A percentile compares a stretch with the other conserved stretches of the same genome.
Evolutionary conservation across 2,888 invertebrate species (phyloP).

Genomic region (Polydrusus tereticollis): DNA sequence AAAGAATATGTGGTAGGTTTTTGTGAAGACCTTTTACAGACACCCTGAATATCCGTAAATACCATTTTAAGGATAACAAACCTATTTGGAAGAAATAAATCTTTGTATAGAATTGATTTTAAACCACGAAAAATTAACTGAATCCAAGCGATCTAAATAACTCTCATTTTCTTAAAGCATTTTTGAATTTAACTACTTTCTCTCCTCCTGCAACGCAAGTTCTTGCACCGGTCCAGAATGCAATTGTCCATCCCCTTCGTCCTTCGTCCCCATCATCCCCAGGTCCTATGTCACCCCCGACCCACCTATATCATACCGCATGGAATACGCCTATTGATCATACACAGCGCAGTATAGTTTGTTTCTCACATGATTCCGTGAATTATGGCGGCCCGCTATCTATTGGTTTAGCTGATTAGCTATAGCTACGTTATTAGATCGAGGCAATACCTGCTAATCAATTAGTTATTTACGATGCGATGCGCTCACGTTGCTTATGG

Average conservation of each 20-base stretch:
- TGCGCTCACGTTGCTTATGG: slow-evolving; percentile 10
- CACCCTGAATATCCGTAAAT: no score
- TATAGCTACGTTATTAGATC: slow-evolving; percentile 69
- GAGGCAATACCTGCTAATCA: slow-evolving; percentile 68
- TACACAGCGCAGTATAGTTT: slow-evolving; percentile 55
- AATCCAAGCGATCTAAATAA: no score
- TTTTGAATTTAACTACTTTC: no score
- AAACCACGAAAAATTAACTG: no score
- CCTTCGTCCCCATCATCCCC: slow-evolving; percentile 14
- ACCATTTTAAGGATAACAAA: no score
- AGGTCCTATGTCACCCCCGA: no score
- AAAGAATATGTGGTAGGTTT: no score
- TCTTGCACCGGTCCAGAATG: neutral
- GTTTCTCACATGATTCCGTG: slow-evolving; percentile 55
- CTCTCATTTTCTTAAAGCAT: no score
- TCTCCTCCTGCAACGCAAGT: neutral
- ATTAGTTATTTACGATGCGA: slow-evolving; percentile 68
- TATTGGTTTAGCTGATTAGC: slow-evolving; percentile 70
- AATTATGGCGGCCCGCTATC: slow-evolving; percentile 68
- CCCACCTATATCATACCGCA: slow-evolving; percentile 64
- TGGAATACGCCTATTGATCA: slow-evolving; percentile 68
- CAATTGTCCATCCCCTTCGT: neutral
- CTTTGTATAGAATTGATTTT: no score
- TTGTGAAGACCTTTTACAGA: no score
- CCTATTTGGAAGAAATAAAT: no score